A percentile compares a stretch with the other conserved stretches of the same genome.
Conservation (phyloP, 1,140 invertebrate genomes). For the Caenorhabditis brenneri region DNA sequence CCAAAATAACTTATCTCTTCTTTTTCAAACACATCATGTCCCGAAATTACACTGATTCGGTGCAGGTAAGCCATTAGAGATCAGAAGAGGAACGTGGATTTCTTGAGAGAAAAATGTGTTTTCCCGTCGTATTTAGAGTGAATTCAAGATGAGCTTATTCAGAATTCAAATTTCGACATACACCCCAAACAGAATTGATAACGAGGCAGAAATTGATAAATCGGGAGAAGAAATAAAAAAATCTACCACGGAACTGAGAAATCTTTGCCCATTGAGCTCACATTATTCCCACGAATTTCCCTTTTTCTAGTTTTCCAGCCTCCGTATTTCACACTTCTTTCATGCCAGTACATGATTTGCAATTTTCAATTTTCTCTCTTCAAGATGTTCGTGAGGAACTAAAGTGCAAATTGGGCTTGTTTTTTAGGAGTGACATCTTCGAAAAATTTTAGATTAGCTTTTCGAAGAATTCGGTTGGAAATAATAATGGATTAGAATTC, state of each 20-base stretch:
- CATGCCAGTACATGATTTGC: neutral
- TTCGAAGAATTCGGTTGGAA: no score
- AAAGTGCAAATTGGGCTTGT: neutral
- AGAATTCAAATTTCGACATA: no score
- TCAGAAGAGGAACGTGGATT: slow-evolving; percentile 25
- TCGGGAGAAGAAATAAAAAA: neutral
- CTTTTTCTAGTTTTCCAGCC: neutral
- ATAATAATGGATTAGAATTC: no score
- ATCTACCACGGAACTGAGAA: neutral
- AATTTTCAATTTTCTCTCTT: neutral
- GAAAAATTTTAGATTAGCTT: neutral
- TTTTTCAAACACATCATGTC: neutral
- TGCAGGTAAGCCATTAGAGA: slow-evolving; percentile 12
- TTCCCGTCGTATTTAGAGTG: neutral
- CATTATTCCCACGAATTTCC: neutral
- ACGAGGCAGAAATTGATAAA: neutral
- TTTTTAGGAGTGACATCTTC: neutral
- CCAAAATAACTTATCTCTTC: neutral
- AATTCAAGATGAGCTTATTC: neutral
- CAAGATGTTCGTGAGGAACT: no score
- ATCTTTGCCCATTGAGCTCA: neutral
- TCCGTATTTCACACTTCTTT: no score
- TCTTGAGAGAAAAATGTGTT: neutral
- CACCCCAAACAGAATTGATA: neutral
- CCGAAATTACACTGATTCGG: slow-evolving; percentile 26